Base-by-base conservation (phyloP, 2,888 invertebrate genomes). In the Bimastos eiseni region DNA sequence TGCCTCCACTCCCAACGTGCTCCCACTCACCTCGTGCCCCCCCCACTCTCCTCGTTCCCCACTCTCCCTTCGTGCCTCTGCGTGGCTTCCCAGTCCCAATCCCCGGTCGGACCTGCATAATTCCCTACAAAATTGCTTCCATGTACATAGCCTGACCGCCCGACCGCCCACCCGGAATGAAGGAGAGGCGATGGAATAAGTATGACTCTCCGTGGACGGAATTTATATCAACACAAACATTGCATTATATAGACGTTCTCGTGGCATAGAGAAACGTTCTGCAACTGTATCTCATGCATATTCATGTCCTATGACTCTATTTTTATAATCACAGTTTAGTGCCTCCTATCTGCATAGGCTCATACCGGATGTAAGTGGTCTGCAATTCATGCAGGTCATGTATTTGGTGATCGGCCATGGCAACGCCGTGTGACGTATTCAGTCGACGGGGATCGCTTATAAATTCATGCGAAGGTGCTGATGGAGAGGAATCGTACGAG, bases 51-150 rank as follows among this genome's bases (percentile, higher is more conserved):
- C n/a, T n/a, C n/a, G n/a, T n/a, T n/a, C n/a, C n/a, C n/a, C n/a
- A 0, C 86, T 8, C n/a, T 55, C 34, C 33, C 33, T 33, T 17
- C 19, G 3, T 24, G 15, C 70, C n/a, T 70, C 24, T 89, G 33
- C 38, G 8, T 88, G 36, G 34, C 88, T 33, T 38, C 38, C 88
- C 38, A 2, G 36, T 88, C 88, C 15, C 88, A 88, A 88, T 88
- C 88, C 70, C 70, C 70, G 70, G n/a, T 70, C 70, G 70, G 70
- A n/a, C 70, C n/a, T 70, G 70, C n/a, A 70, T 70, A 70, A 70
- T 70, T 70, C 70, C 70, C 70, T 70, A 70, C 70, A 70, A 70
- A 70, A 70, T 70, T 70, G 70, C 70, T 70, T 70, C 70, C n/a
- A 70, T 70, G n/a, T 70, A 70, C 30, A 70, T 70, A n/a, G 8